A percentile compares a stretch with the other conserved stretches of the same genome.
phyloP scores from a whole-genome alignment of 2,113 vertebrate species.

The Pseudorhombus dupliciocellatus region DNA sequence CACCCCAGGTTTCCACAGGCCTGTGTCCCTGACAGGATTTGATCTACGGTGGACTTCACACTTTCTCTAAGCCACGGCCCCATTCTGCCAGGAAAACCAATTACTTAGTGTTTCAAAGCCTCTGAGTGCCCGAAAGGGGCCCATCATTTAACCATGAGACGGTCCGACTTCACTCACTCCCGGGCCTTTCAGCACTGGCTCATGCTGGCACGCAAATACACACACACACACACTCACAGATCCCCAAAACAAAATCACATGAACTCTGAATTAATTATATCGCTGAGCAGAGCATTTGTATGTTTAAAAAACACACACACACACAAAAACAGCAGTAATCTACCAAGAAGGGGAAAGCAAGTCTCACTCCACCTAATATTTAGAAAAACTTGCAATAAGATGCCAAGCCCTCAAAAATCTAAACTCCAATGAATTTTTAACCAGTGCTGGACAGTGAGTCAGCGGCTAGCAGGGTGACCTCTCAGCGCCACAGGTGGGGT shows the following conservation, averaged over 20 bases:
- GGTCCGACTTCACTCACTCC: slow-evolving; percentile 58
- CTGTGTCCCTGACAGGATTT: slow-evolving; percentile 43
- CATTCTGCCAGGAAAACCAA: slow-evolving; percentile 81
- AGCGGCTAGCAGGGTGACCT: slow-evolving; percentile 44
- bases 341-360: not conserved
- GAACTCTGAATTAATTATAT: not conserved
- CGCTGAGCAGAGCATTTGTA: not conserved
- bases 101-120: slow-evolving; percentile 72
- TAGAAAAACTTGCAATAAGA: not conserved
- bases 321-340: not conserved
- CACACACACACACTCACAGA: not conserved
- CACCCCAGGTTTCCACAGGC: slow-evolving; percentile 18
- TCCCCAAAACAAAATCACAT: not conserved
- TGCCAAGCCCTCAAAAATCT: slow-evolving; percentile 20
- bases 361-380: not conserved
- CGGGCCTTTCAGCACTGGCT: slow-evolving; percentile 35
- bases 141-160: slow-evolving; percentile 76
- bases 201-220: slow-evolving; percentile 1
- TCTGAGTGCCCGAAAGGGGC: slow-evolving; percentile 51
- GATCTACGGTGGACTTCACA: slow-evolving; percentile 43
- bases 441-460: slow-evolving; percentile 50
- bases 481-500: slow-evolving; percentile 20
- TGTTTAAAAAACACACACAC: too few relatives aligned
- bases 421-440: slow-evolving; percentile 59
- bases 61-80: slow-evolving; percentile 67